Evolutionary conservation across 2,888 invertebrate genomes (phyloP).

Genomic region (Aquatica leii): DNA sequence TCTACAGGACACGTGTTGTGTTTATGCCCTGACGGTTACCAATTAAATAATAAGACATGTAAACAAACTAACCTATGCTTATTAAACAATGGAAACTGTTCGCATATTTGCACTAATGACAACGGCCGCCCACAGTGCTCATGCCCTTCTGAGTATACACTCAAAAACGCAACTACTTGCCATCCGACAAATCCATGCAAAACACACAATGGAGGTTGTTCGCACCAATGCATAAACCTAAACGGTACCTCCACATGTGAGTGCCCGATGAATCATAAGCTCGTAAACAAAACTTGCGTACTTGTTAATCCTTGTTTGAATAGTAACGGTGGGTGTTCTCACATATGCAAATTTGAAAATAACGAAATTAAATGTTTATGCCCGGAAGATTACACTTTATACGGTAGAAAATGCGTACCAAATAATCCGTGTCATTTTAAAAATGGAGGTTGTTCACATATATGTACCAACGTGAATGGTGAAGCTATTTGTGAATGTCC

Average conservation of each 20-base stretch:
- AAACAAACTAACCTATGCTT: conserved; percentile 60
- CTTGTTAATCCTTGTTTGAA: conserved; percentile 63
- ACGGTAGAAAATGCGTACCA: conserved; percentile 56
- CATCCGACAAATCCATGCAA: conserved; percentile 60
- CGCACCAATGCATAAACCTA: conserved; percentile 62
- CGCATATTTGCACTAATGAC: conserved; percentile 60
- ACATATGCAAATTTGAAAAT: conserved; percentile 58
- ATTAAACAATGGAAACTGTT: conserved; percentile 63
- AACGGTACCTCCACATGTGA: conserved; percentile 61
- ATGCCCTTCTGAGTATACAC: conserved; percentile 34
- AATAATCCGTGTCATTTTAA: conserved; percentile 66
- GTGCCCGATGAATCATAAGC: conserved; percentile 59
- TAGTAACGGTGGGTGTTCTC: conserved; percentile 69
- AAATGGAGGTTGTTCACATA: conserved; percentile 71
- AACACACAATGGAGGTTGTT: conserved; percentile 64
- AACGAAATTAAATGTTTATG: conserved; percentile 66
- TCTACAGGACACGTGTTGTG: conserved; percentile 33
- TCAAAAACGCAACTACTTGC: conserved; percentile 52
- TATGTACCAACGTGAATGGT: conserved; percentile 63
- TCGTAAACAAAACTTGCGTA: conserved; percentile 53
- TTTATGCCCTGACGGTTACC: conserved; percentile 36
- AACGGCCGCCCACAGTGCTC: conserved; percentile 34
- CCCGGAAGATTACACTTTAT: conserved; percentile 61
- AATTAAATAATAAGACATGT: conserved; percentile 52
- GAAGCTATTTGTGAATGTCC: conserved; percentile 62